These are phyloP conservation scores for Drosophila mayaguana DNA, from an alignment of 2,888 invertebrate species.

Conservation along the genomic window DNA sequence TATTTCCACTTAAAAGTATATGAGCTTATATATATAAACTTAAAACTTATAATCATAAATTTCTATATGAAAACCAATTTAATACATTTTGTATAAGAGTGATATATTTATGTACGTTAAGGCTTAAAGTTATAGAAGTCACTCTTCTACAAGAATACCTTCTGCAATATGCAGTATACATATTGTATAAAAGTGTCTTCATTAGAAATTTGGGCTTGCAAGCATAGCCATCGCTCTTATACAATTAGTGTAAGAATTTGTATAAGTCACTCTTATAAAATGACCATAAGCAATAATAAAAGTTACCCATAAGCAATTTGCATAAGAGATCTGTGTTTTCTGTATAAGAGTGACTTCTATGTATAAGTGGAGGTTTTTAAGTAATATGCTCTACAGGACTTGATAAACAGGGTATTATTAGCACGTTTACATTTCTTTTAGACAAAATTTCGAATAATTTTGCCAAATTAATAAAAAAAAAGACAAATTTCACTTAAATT, in stretches of 20 bases:
- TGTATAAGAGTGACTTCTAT: neutral
- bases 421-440: neutral
- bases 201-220: too few species aligned
- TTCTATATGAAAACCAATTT: neutral
- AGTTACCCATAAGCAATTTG: too few species aligned
- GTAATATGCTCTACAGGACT: neutral
- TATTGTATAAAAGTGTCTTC: too few species aligned
- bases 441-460: neutral
- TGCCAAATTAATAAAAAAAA: too few species aligned
- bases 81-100: neutral
- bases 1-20: too few species aligned
- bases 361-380: neutral
- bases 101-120: neutral
- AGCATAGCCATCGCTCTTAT: too few species aligned
- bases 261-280: too few species aligned
- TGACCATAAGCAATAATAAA: too few species aligned
- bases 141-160: too few species aligned
- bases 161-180: neutral
- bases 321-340: too few species aligned
- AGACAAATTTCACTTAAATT: neutral
- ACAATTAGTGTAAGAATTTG: too few species aligned
- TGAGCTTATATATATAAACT: neutral
- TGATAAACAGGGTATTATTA: neutral
- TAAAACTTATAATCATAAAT: too few species aligned
- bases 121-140: neutral